Conservation (phyloP, 2,888 invertebrate genomes). For the Pseudoips prasinana region DNA sequence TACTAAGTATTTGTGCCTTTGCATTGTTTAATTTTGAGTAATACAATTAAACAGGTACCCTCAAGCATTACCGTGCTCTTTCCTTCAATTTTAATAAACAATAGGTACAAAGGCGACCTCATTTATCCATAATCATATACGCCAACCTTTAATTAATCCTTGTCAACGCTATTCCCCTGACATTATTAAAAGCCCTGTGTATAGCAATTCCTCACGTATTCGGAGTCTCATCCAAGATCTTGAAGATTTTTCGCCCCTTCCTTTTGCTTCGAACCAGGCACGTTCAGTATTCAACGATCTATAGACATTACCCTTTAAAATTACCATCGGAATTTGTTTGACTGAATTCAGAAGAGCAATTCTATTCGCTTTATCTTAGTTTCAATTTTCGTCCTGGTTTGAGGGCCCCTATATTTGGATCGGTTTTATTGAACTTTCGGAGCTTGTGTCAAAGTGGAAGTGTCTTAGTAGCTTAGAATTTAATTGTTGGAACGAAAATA, state of each 20-base stretch:
- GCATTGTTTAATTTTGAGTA: too few species aligned
- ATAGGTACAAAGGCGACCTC: too few species aligned
- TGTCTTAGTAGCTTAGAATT: too few species aligned
- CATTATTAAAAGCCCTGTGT: too few species aligned
- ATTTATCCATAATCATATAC: too few species aligned
- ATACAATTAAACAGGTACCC: too few species aligned
- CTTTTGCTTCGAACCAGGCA: conserved; percentile 11
- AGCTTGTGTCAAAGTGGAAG: too few species aligned
- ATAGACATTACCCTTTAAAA: conserved; percentile 33
- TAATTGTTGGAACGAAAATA: too few species aligned
- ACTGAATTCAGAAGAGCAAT: conserved; percentile 21
- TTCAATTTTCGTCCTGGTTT: conserved; percentile 20
- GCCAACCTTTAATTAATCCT: conserved; percentile 28
- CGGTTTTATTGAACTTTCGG: conserved; percentile 6
- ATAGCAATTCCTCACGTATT: conserved; percentile 35
- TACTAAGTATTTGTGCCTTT: too few species aligned
- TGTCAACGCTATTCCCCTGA: conserved; percentile 2
- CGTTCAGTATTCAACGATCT: conserved; percentile 26
- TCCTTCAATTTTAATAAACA: too few species aligned
- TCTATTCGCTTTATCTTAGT: conserved; percentile 16
- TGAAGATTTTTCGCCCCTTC: conserved; percentile 21
- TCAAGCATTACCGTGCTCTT: too few species aligned
- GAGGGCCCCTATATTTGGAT: conserved; percentile 2
- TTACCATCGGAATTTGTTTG: conserved; percentile 33
- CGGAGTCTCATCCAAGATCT: conserved; percentile 25